Percentiles rank a stretch among this genome's conserved stretches.
Conservation (phyloP, 2,797 vertebrate species). For the Caiman crocodilus region DNA sequence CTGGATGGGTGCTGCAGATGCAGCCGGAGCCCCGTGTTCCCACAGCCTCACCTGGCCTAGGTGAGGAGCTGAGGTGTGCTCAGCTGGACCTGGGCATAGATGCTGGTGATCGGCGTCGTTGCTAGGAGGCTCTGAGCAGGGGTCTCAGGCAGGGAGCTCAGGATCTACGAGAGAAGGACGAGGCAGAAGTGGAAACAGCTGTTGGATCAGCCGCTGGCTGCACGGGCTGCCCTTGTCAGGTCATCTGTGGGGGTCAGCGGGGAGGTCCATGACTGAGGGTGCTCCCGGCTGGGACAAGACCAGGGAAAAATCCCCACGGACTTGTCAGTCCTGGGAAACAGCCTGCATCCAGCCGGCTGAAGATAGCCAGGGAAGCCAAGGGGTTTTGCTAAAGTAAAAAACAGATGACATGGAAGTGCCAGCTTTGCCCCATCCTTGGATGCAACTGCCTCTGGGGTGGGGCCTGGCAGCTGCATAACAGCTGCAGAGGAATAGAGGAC, state of each 20-base stretch:
- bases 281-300: too few species aligned
- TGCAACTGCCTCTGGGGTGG: not conserved
- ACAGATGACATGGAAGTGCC: not conserved
- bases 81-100: not conserved
- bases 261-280: too few species aligned
- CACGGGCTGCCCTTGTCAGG: too few species aligned
- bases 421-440: not conserved
- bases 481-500: not conserved
- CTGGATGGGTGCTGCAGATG: not conserved
- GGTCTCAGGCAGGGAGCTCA: not conserved
- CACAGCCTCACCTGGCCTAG: constrained; percentile 12
- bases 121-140: not conserved
- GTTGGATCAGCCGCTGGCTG: too few species aligned
- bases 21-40: not conserved
- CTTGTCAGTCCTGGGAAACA: not conserved
- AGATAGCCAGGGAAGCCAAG: too few species aligned
- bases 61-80: constrained; percentile 29
- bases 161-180: not conserved
- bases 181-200: not conserved
- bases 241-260: too few species aligned
- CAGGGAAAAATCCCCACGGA: too few species aligned
- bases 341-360: not conserved
- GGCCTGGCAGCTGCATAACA: not conserved
- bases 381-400: not conserved
- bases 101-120: not conserved